Base-by-base conservation (phyloP, 37 sponge, comb jelly and placozoan genomes). In the Aphrocallistes beatrix region DNA sequence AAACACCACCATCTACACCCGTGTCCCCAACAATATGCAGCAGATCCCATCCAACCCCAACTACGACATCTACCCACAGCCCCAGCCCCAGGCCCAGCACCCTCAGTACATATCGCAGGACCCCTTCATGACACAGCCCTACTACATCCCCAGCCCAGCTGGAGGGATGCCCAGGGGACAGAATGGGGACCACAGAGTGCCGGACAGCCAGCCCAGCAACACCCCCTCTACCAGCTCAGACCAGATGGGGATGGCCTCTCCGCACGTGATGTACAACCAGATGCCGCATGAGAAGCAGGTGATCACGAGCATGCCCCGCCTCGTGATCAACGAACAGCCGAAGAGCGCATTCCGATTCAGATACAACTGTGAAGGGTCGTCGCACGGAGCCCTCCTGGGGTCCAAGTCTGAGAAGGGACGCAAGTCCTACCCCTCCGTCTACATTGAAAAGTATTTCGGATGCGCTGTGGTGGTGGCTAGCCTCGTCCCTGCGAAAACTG, bases 351-450 rank as follows among this genome's bases (percentile, higher is more conserved):
- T 60, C 75, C 10, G 75, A 13, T 60, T 60, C n/a, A 3, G 75
- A 1, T 60, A 60, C 75, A 60, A 28, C 75, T 60, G 75, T 13
- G 75, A 60, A 28, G 75, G 75, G 3, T 25, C 28, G 6, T 60
- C 75, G 10, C 75, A 60, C n/a, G 75, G 75, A 3, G 75, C 75
- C 34, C 21, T 60, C 6, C 75, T 60, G 32, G 75, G 75, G 8
- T 19, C 75, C 75, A 60, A 60, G n/a, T 60, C 75, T 13, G 75
- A 60, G 75, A 60, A 60, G 34, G 75, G 75, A 19, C 75, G 75
- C 3, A 60, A 60, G 75, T 60, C 75, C 25, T 60, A 60, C n/a
- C 75, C 75, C 6, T 60, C 75, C 8, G 75, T 60, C 3, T 25
- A 30, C 34, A 30, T 60, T 19, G 75, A 60, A 30, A 60, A 60